Evolutionary conservation across 2,888 invertebrate genomes (phyloP), one percentile per base, ranked within the genome.

Genomic region (Xanthia togata): DNA sequence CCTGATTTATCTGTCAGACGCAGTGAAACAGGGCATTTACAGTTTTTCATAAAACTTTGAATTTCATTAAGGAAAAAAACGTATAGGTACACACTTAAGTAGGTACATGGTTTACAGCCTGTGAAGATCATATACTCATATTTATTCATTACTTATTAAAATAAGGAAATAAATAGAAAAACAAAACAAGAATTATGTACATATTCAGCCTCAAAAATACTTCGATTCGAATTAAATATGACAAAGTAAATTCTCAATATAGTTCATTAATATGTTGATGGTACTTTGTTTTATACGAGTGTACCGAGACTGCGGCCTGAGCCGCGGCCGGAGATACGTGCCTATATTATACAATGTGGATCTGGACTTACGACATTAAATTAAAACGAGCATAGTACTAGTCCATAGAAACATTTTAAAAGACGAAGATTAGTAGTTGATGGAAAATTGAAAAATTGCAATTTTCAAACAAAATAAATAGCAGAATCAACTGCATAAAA

Each of bases 201-300:
- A 95, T 86, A 79, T 89, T 94, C 94, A 95, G 95, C 95, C 95
- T 95, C 95, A 94, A 91, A 84, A 84, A 83, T 90, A 92, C 87
- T 89, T 90, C 87, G 79, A 88, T 89, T 88, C 78, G 60, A 82
- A 82, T 82, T 85, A 82, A 84, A 86, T 85, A 89, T 87, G 81
- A 87, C 84, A 85, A 84, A 81, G 77, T 84, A 81, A 87, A 88
- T 88, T 86, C 67, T 86, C 83, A 85, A 87, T 82, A 84, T 81
- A 83, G 81, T 86, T 92, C 38, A 81, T 41, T 53, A 63, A 70
- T 64, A 64, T 70, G 79, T 88, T 83, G 84, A 93, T 93, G 93
- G 93, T 93, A 93, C 93, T 91, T 88, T 82, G 84, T 84, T 86
- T 55, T 84, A 81, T 87, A 60, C 88, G 68, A 82, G 81, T 84